phyloP scores from a whole-genome alignment of 1,140 invertebrate genomes.

The Drosophila ficusphila region DNA sequence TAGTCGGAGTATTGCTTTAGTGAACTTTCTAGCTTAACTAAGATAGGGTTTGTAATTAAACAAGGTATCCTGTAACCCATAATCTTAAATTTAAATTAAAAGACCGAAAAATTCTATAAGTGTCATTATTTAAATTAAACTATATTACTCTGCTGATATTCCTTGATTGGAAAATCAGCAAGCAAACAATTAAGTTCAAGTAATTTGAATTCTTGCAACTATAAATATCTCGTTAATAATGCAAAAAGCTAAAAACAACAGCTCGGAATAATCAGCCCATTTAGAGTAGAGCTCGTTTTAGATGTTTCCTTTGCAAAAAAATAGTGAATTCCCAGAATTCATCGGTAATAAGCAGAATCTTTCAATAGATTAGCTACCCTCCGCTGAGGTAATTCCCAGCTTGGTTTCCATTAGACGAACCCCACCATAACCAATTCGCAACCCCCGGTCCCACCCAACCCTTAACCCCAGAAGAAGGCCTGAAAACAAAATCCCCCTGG shows the following conservation, averaged over 20 bases:
- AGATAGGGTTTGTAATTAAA: too few relatives aligned
- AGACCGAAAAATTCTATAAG: too few relatives aligned
- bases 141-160: too few relatives aligned
- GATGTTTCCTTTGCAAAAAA: not conserved
- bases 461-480: conserved; percentile 1
- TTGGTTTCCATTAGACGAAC: conserved; percentile 28
- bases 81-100: too few relatives aligned
- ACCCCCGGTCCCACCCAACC: conserved; percentile 6
- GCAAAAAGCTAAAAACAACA: not conserved
- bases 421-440: conserved; percentile 7
- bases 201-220: not conserved
- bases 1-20: not conserved
- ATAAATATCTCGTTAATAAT: not conserved
- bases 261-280: conserved; percentile 4
- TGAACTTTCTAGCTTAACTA: not conserved
- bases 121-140: too few relatives aligned
- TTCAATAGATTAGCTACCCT: conserved; percentile 10
- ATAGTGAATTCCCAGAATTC: conserved; percentile 35
- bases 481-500: conserved; percentile 20
- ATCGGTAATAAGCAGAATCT: conserved; percentile 16
- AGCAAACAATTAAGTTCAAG: not conserved
- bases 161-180: not conserved
- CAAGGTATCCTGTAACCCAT: too few relatives aligned
- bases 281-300: conserved; percentile 21
- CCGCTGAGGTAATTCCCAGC: conserved; percentile 29